Conservation (phyloP, 2,888 invertebrate species). For the Eurytoma adleriae region DNA sequence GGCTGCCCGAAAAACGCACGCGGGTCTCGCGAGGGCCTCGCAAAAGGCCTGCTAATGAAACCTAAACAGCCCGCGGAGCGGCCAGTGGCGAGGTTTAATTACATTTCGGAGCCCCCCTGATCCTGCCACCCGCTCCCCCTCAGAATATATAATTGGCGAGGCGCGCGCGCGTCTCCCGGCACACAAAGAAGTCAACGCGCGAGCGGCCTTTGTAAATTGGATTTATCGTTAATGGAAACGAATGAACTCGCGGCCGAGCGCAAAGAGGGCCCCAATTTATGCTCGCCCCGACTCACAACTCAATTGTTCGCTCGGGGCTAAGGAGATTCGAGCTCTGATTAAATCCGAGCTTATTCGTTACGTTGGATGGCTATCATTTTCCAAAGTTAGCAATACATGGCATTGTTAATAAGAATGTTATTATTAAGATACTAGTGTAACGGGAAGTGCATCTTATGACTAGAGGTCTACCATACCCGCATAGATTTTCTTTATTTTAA, state of each 20-base stretch:
- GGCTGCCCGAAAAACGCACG: not conserved
- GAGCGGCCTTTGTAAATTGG: constrained; percentile 31
- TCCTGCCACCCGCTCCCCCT: not conserved
- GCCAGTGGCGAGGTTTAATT: constrained; percentile 68
- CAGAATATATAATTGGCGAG: constrained; percentile 35
- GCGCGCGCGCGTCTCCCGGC: not conserved
- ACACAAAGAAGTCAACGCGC: not conserved
- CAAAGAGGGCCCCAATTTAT: not conserved
- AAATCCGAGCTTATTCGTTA: not conserved
- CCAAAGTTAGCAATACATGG: not conserved
- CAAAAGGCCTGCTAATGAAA: constrained; percentile 69
- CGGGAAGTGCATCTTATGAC: too few species aligned
- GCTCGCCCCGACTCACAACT: not conserved
- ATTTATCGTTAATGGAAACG: constrained; percentile 40
- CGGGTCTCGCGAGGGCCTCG: constrained; percentile 36
- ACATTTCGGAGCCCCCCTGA: constrained; percentile 63
- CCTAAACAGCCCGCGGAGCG: constrained; percentile 72
- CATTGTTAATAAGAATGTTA: too few species aligned
- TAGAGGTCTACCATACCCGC: too few species aligned
- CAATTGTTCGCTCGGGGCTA: not conserved
- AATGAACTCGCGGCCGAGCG: not conserved
- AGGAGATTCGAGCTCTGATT: not conserved
- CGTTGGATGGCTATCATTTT: not conserved
- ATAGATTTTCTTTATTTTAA: too few species aligned
- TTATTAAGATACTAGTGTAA: too few species aligned